Evolutionary conservation across 37 sponge, comb jelly and placozoan species (phyloP), one percentile per base, ranked within the genome.

Genomic region (Halichondria panicea): DNA sequence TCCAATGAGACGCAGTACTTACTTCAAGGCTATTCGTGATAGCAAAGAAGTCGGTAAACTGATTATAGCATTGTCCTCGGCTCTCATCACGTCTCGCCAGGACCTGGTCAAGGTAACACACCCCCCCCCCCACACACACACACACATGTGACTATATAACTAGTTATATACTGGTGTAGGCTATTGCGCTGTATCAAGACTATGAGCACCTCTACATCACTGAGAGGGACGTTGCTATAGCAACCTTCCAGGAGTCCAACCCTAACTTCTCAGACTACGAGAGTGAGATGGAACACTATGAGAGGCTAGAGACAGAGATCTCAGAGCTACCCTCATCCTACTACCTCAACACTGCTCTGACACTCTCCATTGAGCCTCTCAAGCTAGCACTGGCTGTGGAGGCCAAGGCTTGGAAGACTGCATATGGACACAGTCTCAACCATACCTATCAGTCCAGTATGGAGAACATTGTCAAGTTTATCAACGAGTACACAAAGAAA

Each of bases 361-460:
- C 75, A 69, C 61, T 85, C 7, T 77, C 77, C 60, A 72, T 46
- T 77, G 95, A 83, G n/a, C 83, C 80, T 41, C 76, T 97, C 54
- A 97, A 94, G 84, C 62, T 88, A n/a, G 87, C 98, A 3, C 77
- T 97, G 35, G 62, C 45, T 41, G 98, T 92, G 39, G 98, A 97
- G 70, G 88, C 98, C 25, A 89, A 86, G 58, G 90, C 93, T 11
- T 97, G 98, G 98, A 88, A 88, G 68, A 72, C 83, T 9, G 87
- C 87, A 24, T 92, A 83, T 81, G 98, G 95, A 1, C 78, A 86
- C 50, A 70, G 76, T 39, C 53, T 91, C 63, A 95, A 92, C 60
- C 72, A 33, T 2, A 70, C 78, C 37, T 91, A 91, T 60, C 35
- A 87, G 3, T 18, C 71, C 32, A 87, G 76, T 35, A 95, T 95